Base-by-base conservation (phyloP, 2,113 vertebrate genomes). In the Bubo blakistoni region DNA sequence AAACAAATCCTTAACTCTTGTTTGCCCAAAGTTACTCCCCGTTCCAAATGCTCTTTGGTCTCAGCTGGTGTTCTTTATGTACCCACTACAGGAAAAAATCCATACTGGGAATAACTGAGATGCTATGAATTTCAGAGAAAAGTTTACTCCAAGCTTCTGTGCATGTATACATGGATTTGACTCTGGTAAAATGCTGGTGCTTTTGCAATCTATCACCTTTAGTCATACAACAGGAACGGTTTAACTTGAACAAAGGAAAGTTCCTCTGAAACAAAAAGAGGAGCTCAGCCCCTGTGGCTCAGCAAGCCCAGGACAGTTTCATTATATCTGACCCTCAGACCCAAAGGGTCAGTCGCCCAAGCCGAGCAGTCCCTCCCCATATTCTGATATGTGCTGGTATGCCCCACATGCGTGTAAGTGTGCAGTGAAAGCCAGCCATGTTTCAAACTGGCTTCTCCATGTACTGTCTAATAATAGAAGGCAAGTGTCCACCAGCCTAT, bases 1-100 rank as follows among this genome's bases (percentile, higher is more conserved):
- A 86, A 90, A 94, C 57, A 92, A 88, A 81, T 86, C 90, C 76
- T 86, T 92, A 82, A 55, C 29, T 93, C 59, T 16, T 57, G 36
- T 77, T 96, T 92, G 24, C 24, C 58, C 5, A 16, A 77, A 85
- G 34, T 13, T 83, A 16, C 63, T 65, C 11, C n/a, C 38, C 70
- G 18, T 44, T 69, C 63, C 67, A 81, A 78, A 55, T 16, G 29
- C 51, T n/a, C 2, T 4, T 54, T 88, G 79, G 59, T 58, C 46
- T 81, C 81, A 69, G 44, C 19, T 86, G 62, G 8, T 70, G 24
- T 61, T 72, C 36, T 32, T 72, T 59, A 40, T 38, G 10, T 67
- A n/a, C 32, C 51, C 40, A 13, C 10, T 16, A 30, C 11, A 58
- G 51, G 36, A 62, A 90, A 88, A 90, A 83, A 57, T 42, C 30